Conservation (phyloP, 1,140 invertebrate species). For the Trachymyrmex septentrionalis region DNA sequence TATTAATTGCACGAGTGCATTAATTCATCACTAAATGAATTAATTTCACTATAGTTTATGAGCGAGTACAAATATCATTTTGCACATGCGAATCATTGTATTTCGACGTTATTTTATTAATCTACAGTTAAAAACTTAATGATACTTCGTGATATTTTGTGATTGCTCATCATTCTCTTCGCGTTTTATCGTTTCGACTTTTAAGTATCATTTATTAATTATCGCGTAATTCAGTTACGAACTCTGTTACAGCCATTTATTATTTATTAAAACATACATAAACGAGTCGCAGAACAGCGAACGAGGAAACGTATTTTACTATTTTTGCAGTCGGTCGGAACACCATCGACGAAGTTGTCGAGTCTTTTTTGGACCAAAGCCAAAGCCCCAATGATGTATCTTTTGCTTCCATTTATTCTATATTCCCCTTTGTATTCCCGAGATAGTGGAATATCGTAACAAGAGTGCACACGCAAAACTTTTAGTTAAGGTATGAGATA, state of each 20-base stretch:
- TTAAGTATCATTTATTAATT: slow-evolving; percentile 19
- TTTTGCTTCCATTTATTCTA: slow-evolving; percentile 48
- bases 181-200: slow-evolving; percentile 8
- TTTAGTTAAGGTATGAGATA: slow-evolving; percentile 52
- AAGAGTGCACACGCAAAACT: slow-evolving; percentile 23
- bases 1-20: neutral
- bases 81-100: slow-evolving; percentile 10
- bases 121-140: slow-evolving; percentile 5
- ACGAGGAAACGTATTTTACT: slow-evolving; percentile 32
- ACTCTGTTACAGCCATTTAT: slow-evolving; percentile 31
- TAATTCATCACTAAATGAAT: slow-evolving; percentile 23
- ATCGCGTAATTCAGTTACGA: slow-evolving; percentile 14
- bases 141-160: neutral
- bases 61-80: slow-evolving; percentile 20
- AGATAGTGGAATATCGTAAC: slow-evolving; percentile 41
- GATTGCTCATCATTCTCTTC: neutral
- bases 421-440: slow-evolving; percentile 16
- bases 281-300: slow-evolving; percentile 3
- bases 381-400: slow-evolving; percentile 52
- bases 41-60: slow-evolving; percentile 17
- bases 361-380: slow-evolving; percentile 67
- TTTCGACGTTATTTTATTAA: neutral
- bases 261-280: slow-evolving; percentile 24
- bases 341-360: slow-evolving; percentile 43
- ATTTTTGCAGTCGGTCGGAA: slow-evolving; percentile 6